phyloP scores from a whole-genome alignment of 2,797 vertebrate species.

The Australoheros facetus region DNA sequence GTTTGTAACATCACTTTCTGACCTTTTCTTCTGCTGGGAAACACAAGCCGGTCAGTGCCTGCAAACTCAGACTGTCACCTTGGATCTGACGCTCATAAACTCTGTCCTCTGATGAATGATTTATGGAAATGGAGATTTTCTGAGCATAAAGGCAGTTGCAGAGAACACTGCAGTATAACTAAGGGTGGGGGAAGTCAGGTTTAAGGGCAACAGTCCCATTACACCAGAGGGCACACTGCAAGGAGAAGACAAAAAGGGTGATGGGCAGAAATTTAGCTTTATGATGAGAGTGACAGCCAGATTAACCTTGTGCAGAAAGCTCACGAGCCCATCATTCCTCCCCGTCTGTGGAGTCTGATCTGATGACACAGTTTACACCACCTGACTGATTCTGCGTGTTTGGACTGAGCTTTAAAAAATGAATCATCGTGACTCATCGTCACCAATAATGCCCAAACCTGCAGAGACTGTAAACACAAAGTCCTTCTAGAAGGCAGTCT shows the following conservation, averaged over 20 bases:
- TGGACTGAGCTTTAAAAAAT: not conserved
- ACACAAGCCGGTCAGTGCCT: not conserved
- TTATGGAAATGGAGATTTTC: constrained; percentile 40
- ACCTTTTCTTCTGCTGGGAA: not conserved
- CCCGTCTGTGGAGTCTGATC: not conserved
- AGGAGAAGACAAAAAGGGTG: not conserved
- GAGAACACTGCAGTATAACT: not conserved
- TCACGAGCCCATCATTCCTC: not conserved
- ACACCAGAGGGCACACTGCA: not conserved
- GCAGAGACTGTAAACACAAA: too few relatives aligned
- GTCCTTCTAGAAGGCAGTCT: not conserved
- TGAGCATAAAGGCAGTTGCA: not conserved
- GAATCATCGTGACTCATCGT: not conserved
- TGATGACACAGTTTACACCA: not conserved
- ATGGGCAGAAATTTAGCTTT: not conserved
- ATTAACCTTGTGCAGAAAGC: not conserved
- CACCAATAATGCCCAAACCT: not conserved
- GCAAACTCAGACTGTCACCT: not conserved
- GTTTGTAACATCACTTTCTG: not conserved
- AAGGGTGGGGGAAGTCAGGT: not conserved
- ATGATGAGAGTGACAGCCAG: not conserved
- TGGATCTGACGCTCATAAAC: constrained; percentile 30
- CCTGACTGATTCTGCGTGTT: not conserved
- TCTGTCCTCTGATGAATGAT: constrained; percentile 23
- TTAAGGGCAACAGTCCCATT: constrained; percentile 4